Base-by-base conservation (phyloP, 2,113 vertebrate species). In the Sprattus sprattus region DNA sequence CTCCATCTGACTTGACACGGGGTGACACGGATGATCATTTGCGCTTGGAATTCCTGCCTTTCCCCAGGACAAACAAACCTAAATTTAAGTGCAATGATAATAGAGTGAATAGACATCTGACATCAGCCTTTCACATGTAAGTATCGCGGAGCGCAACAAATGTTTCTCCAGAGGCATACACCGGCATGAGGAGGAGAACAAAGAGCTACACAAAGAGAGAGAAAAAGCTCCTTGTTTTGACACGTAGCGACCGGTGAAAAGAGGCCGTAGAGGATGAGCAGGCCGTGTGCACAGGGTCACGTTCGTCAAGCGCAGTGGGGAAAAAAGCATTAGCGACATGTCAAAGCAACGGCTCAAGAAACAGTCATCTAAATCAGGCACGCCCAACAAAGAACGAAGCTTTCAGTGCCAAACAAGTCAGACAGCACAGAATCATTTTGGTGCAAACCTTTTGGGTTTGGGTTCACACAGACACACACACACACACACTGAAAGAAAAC, bases 161-260 rank as follows among this genome's bases (percentile, higher is more conserved):
- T 11, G 71, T 39, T 78, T 78, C 71, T 78, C 25, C 32, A 39
- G 71, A 4, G 60, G 9, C 71, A 75, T 32, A 75, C 15, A 32
- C n/a, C n/a, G n/a, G n/a, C n/a, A 67, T n/a, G 13, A 71, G 39
- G n/a, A 54, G 20, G 22, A 25, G 11, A 22, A 75, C 64, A 54
- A 45, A 57, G 9, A 1, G 52, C 2, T 6, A 71, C 64, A 71
- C 28, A 78, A 82, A 82, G 13, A 25, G 39, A 44, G 2, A 81
- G 64, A 87, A 80, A 67, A 90, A 50, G 82, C 81, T 85, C 91
- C 91, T 90, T 94, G 93, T 92, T 91, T 91, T 92, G 90, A 92
- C 93, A 93, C 2, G 91, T 83, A 92, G 50, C 83, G 84, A 32
- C 39, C 84, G 80, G 28, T 47, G 57, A 39, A 84, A 81, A 83